A percentile compares a stretch with the other conserved stretches of the same genome.
Evolutionary conservation across 2,113 vertebrate species (phyloP).

Genomic region (Dromas ardeola): DNA sequence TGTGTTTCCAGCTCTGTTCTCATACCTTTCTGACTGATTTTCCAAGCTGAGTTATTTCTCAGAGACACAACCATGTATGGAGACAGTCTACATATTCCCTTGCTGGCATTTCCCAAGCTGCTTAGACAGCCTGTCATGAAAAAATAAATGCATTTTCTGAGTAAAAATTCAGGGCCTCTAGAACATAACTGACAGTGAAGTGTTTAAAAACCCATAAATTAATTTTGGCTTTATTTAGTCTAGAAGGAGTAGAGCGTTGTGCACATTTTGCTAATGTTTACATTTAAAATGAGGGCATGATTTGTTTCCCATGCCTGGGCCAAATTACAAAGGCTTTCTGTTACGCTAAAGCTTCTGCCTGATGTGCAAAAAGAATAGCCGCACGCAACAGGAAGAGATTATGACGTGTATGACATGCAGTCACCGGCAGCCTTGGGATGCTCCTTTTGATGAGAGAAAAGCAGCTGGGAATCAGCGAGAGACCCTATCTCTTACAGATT

Average conservation of each 20-base stretch:
- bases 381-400: neutral
- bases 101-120: neutral
- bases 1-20: neutral
- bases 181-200: neutral
- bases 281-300: neutral
- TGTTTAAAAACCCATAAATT: neutral
- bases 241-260: neutral
- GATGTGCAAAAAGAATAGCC: neutral
- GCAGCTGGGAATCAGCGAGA: neutral
- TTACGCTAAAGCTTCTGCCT: neutral
- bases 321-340: neutral
- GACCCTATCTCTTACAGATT: neutral
- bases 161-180: neutral
- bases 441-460: neutral
- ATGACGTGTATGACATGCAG: fast-evolving
- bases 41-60: neutral
- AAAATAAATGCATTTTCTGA: neutral
- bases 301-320: neutral
- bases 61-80: neutral
- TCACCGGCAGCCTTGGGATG: neutral
- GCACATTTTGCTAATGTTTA: neutral
- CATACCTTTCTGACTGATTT: neutral
- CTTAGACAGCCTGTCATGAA: neutral
- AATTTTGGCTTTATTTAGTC: constrained; percentile 19
- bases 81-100: neutral